Evolutionary conservation across 1,140 invertebrate species (phyloP), one percentile per base, ranked within the genome.

Genomic region (Acromyrmex heyeri): DNA sequence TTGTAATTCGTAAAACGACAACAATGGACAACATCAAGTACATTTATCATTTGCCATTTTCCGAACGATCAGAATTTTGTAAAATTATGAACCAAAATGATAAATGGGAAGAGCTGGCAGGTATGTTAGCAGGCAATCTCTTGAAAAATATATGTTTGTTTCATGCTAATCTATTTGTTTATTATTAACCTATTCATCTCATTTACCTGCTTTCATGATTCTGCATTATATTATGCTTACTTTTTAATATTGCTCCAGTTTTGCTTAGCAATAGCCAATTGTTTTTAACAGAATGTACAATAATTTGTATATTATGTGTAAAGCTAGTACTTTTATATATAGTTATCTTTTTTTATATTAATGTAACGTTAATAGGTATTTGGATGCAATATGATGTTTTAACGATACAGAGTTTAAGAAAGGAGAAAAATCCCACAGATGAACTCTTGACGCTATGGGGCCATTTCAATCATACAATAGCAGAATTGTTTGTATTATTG

Each of bases 371-470:
- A 77, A 67, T 48, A 96, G 96, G 96, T 86, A 96, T 88, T 27
- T 93, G 95, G 85, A 96, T 96, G 96, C 88, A 93, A 18, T 96
- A 96, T 81, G 95, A 95, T 79, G 89, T 93, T 12, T 92, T 88
- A 34, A 95, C 95, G 8, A 94, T 97, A 61, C 94, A 95, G 62
- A 94, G 93, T 88, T 94, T 97, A 61, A 93, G 94, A 48, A 95
- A 96, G 50, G 96, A 96, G 44, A 95, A 95, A 44, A 97, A 98
- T 85, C 97, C 98, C 0, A 97, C 97, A 0, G 96, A 97, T 90
- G 96, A 97, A 90, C 95, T 99, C 5, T 95, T 99, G 24, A 96
- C 95, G 50, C 94, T 96, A 70, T 99, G 98, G 98, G 97, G 97
- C 7, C 96, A 97, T 88, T 96, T 97, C 78, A 98, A 98, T 94